Conservation (phyloP, 2,113 vertebrate genomes). For the Strigops habroptila region DNA sequence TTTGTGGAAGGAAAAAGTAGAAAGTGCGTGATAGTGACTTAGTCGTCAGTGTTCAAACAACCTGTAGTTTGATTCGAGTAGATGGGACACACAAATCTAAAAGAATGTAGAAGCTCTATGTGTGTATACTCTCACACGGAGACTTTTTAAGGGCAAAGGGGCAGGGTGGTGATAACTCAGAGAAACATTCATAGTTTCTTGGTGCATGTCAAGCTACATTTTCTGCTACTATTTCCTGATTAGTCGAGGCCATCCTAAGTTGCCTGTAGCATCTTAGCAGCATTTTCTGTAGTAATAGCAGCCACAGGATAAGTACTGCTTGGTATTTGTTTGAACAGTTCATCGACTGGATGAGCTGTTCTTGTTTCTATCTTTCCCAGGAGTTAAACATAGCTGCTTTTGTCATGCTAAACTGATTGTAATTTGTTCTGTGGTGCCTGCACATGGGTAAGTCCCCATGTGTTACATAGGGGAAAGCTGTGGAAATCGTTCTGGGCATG, state of each 20-base stretch:
- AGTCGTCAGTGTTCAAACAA: neutral
- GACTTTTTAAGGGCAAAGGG: neutral
- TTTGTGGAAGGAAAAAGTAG: neutral
- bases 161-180: neutral
- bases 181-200: neutral
- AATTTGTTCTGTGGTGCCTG: neutral
- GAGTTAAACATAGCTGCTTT: neutral
- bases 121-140: neutral
- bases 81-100: neutral
- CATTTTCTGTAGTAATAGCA: neutral
- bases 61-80: neutral
- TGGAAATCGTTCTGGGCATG: neutral
- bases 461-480: neutral
- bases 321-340: neutral
- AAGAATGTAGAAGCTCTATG: neutral
- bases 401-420: neutral
- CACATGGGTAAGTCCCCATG: neutral
- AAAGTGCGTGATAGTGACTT: neutral
- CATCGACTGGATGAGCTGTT: neutral
- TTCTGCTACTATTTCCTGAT: neutral
- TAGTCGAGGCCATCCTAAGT: neutral
- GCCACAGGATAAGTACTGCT: neutral
- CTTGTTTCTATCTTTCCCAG: neutral
- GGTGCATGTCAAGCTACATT: rapidly evolving
- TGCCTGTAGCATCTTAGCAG: neutral